Evolutionary conservation across 2,113 vertebrate genomes (phyloP).

Genomic region (Callospermophilus lateralis): DNA sequence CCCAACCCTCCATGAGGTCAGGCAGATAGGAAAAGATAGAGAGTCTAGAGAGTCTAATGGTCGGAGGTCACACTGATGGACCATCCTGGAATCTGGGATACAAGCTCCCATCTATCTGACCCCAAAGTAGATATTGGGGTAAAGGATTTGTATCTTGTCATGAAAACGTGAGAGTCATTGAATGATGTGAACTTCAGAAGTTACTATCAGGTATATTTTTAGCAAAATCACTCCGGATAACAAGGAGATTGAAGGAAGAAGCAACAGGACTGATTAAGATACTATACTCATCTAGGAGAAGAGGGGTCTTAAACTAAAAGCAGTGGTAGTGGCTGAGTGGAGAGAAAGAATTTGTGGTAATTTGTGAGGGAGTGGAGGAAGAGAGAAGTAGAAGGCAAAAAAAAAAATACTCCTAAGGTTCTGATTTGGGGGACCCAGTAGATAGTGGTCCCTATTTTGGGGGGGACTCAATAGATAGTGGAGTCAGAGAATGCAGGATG

Average conservation of each 20-base stretch:
- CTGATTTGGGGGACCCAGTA: neutral
- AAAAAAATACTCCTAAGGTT: neutral
- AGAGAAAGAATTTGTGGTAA: neutral
- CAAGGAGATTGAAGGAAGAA: neutral
- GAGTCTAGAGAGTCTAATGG: neutral
- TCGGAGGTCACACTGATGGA: neutral
- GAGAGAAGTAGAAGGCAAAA: neutral
- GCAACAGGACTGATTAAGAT: neutral
- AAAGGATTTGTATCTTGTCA: neutral
- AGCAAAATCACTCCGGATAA: neutral
- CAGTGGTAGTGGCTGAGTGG: neutral
- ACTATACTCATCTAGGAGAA: neutral
- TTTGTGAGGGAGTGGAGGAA: neutral
- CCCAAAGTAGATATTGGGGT: neutral
- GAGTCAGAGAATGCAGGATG: neutral
- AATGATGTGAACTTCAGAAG: neutral
- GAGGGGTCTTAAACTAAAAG: neutral
- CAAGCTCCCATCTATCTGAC: neutral
- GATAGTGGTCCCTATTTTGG: too few relatives aligned
- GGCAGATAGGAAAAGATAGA: constrained; percentile 9
- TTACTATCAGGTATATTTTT: neutral
- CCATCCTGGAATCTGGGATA: neutral
- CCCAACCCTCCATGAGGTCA: neutral
- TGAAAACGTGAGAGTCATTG: neutral
- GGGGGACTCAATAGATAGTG: neutral